Percentiles rank a stretch among this genome's conserved stretches.
Evolutionary conservation across 2,888 invertebrate species (phyloP).

Genomic region (Sylvicola cinctus): DNA sequence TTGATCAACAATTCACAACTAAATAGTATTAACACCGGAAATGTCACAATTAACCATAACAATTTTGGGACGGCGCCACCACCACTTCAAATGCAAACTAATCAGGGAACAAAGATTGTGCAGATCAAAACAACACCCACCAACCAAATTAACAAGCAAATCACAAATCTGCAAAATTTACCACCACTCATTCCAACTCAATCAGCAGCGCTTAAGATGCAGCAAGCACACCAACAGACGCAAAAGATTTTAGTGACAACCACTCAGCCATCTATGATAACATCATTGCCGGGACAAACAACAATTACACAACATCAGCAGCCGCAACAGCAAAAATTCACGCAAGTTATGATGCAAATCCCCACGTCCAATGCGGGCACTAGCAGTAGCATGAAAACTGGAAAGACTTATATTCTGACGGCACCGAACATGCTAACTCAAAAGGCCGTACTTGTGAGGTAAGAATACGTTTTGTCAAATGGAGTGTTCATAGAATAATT

Average conservation of each 20-base stretch:
- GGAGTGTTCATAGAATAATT: no score
- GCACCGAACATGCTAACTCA: conserved; percentile 13
- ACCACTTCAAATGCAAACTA: not conserved
- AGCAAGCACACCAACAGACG: conserved; percentile 15
- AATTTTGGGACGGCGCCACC: no score
- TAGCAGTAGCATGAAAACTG: conserved; percentile 12
- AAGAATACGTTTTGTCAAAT: no score
- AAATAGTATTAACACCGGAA: no score
- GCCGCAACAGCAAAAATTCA: conserved; percentile 1
- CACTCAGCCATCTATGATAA: conserved; percentile 1
- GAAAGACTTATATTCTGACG: conserved; percentile 22
- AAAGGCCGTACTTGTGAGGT: conserved; percentile 21
- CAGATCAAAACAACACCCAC: conserved; percentile 21
- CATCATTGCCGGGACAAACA: not conserved
- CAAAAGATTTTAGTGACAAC: conserved; percentile 3
- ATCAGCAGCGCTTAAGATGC: conserved; percentile 19
- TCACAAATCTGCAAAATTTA: conserved; percentile 14
- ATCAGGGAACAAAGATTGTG: conserved; percentile 18
- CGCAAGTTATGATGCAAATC: not conserved
- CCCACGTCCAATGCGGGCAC: not conserved
- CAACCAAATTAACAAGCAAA: conserved; percentile 11
- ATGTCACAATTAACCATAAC: no score
- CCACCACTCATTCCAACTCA: conserved; percentile 24
- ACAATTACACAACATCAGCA: conserved; percentile 14
- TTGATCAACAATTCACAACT: no score